Evolutionary conservation across 2,888 invertebrate species (phyloP).

Genomic region (Drosophila meridionalis): DNA sequence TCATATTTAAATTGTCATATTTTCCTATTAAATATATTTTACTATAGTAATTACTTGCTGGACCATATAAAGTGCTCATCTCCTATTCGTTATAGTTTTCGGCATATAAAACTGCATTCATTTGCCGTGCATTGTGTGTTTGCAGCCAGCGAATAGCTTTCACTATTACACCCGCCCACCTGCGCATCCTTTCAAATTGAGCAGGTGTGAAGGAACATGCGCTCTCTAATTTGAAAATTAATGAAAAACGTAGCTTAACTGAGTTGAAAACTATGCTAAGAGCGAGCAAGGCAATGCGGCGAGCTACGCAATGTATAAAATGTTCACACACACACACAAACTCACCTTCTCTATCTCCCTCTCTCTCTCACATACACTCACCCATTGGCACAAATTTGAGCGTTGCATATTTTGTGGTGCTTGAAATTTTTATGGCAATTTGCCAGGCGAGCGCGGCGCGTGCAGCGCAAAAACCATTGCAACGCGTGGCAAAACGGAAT

Average conservation of each 20-base stretch:
- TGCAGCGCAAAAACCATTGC: slow-evolving; percentile 39
- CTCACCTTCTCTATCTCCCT: neutral
- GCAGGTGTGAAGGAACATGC: slow-evolving; percentile 61
- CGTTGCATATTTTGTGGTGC: slow-evolving; percentile 77
- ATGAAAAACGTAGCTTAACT: slow-evolving; percentile 10
- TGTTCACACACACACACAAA: slow-evolving; percentile 8
- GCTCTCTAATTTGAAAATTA: slow-evolving; percentile 56
- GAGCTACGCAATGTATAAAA: slow-evolving; percentile 45
- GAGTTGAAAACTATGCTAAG: neutral
- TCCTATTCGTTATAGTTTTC: too few relatives aligned
- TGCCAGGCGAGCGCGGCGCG: slow-evolving; percentile 66
- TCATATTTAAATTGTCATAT: too few relatives aligned
- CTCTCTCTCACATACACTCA: neutral
- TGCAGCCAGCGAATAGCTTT: slow-evolving; percentile 27
- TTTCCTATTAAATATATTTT: too few relatives aligned
- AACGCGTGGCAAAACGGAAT: slow-evolving; percentile 55
- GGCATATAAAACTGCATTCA: neutral
- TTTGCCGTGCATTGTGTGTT: neutral
- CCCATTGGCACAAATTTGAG: slow-evolving; percentile 58
- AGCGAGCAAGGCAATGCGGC: slow-evolving; percentile 4
- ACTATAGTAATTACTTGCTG: too few relatives aligned
- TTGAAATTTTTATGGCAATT: slow-evolving; percentile 80
- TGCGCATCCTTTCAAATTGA: slow-evolving; percentile 10
- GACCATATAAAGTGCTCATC: too few relatives aligned
- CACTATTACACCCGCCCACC: neutral